phyloP scores from a whole-genome alignment of 2,888 invertebrate genomes.

The Pollenia amentaria region DNA sequence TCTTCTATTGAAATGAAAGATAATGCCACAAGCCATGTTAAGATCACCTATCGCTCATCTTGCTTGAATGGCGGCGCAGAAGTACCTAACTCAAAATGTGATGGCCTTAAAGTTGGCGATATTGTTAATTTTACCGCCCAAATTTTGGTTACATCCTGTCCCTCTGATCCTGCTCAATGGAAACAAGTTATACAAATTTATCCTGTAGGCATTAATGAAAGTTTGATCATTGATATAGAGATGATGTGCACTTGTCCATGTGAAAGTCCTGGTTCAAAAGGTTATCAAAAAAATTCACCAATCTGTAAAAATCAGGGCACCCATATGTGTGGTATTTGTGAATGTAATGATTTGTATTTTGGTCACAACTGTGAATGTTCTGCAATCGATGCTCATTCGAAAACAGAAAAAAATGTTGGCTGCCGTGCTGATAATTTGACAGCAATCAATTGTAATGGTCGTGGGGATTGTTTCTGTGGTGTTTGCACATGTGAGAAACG shows the following conservation, averaged over 20 bases:
- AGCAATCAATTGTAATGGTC: conserved; percentile 89
- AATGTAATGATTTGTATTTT: conserved; percentile 91
- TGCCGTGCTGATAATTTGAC: conserved; percentile 90
- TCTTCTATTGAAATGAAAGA: conserved; percentile 97
- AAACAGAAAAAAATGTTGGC: conserved; percentile 82
- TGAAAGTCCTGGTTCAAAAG: conserved; percentile 88
- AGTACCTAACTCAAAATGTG: conserved; percentile 93
- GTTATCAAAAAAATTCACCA: conserved; percentile 87
- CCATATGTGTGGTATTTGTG: conserved; percentile 95
- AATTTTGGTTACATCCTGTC: conserved; percentile 93
- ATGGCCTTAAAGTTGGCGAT: conserved; percentile 95
- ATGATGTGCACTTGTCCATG: conserved; percentile 98
- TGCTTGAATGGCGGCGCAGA: conserved; percentile 88
- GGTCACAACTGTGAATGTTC: conserved; percentile 96
- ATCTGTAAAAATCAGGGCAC: conserved; percentile 92
- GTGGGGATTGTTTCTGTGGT: conserved; percentile 93
- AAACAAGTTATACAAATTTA: conserved; percentile 94
- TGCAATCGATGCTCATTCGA: conserved; percentile 82
- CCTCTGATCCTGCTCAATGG: conserved; percentile 92
- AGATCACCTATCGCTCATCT: conserved; percentile 93
- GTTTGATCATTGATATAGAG: conserved; percentile 93
- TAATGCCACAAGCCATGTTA: conserved; percentile 92
- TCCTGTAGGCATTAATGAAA: conserved; percentile 97
- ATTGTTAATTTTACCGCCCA: conserved; percentile 92
- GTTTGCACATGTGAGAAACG: conserved; percentile 89